Base-by-base conservation (phyloP, 2,797 vertebrate genomes). In the Anguilla pacifica region DNA sequence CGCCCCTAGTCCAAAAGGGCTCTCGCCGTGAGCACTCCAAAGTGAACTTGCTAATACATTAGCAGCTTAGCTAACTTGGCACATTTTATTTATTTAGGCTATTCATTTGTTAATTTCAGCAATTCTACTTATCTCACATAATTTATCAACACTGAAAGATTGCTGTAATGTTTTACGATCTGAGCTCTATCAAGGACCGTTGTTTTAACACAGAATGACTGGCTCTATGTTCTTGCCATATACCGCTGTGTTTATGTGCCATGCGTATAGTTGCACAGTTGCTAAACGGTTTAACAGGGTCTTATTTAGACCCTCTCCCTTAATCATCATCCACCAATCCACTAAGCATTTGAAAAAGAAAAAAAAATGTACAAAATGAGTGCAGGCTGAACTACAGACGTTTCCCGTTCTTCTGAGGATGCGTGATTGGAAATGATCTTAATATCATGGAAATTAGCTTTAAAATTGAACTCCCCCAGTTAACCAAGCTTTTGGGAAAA, bases 61-160 rank as follows among this genome's bases (percentile, higher is more conserved):
- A n/a, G 22, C 64, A 70, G 22, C 64, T 1, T 2, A 70, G 31
- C 11, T 35, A 28, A 74, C 31, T 11, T 39, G 31, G 25, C 70
- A 74, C 2, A 49, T 82, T 49, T 19, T 15, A 19, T 43, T n/a
- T 2, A 35, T 35, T 35, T 59, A 22, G 31, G 6, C 15, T 57
- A n/a, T 5, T 28, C 17, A 59, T 39, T 61, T 61, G 25, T 46
- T 15, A 39, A 11, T 51, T 51, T 53, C 15, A 61, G 35, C 31
- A 43, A 67, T n/a, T 85, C 84, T 17, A 22, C 84, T 85, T 39
- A 28, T 67, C 81, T 55, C 25, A 61, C 84, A 7, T 64, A 51
- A 84, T 28, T 84, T 35, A 17, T 61, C 57, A 15, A 19, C 57
- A 15, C 43, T 64, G 31, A 49, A n/a, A 49, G 17, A 35, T 43